A percentile compares a stretch with the other conserved stretches of the same genome.
Evolutionary conservation across 2,888 invertebrate species (phyloP).

Genomic region (Oscheius onirici): DNA sequence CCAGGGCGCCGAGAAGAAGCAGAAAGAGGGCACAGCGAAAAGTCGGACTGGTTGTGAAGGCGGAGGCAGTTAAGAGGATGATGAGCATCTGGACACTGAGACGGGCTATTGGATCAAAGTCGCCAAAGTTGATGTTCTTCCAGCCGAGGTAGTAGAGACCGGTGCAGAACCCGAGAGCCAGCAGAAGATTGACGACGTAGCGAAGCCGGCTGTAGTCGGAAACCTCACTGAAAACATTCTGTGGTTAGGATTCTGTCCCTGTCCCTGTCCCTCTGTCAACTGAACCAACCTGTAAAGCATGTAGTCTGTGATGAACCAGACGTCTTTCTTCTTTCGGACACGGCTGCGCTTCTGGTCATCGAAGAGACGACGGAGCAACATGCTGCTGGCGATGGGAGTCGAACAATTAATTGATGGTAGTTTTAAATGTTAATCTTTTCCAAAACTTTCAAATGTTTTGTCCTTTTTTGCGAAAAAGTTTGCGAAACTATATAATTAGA

Average conservation of each 20-base stretch:
- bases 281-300: conserved; percentile 42
- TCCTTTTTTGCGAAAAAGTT: too few relatives aligned
- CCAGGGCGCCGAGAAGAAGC: conserved; percentile 59
- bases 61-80: conserved; percentile 49
- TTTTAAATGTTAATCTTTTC: too few relatives aligned
- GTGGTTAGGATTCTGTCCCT: too few relatives aligned
- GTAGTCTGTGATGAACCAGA: conserved; percentile 43
- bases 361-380: conserved; percentile 32
- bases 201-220: conserved; percentile 61
- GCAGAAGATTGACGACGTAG: conserved; percentile 51
- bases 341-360: conserved; percentile 40
- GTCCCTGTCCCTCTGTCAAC: not conserved
- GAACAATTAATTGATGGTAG: too few relatives aligned
- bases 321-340: conserved; percentile 36
- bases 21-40: conserved; percentile 66
- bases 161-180: conserved; percentile 57
- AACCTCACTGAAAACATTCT: conserved; percentile 44
- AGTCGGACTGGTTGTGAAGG: conserved; percentile 60
- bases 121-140: conserved; percentile 66
- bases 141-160: conserved; percentile 61
- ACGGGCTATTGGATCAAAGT: conserved; percentile 49
- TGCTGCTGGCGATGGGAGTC: too few relatives aligned
- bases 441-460: too few relatives aligned
- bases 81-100: conserved; percentile 54
- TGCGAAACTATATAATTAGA: too few relatives aligned